Conservation (phyloP, 2,797 vertebrate species). For the Huso huso region DNA sequence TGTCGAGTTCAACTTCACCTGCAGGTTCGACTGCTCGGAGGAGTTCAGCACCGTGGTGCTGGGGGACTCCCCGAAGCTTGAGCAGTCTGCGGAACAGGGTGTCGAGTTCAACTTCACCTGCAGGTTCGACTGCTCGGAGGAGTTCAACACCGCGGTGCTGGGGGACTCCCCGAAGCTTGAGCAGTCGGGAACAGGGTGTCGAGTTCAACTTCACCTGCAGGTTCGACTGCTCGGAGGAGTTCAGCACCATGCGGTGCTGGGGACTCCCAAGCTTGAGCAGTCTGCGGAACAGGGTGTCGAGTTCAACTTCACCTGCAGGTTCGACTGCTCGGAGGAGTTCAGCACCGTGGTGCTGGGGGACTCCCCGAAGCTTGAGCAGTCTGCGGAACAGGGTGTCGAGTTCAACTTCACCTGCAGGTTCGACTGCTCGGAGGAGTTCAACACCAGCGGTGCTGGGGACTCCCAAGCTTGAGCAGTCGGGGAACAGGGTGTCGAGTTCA, state of each 20-base stretch:
- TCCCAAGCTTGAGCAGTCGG: too few species aligned
- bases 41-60: constrained; percentile 60
- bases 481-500: constrained; percentile 54
- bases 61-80: constrained; percentile 65
- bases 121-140: constrained; percentile 53
- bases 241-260: too few species aligned
- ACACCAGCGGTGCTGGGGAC: too few species aligned
- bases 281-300: constrained; percentile 44
- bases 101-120: constrained; percentile 68
- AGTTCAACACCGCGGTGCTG: constrained; percentile 40
- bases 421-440: constrained; percentile 41
- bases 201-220: too few species aligned
- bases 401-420: constrained; percentile 72
- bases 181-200: too few species aligned
- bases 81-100: constrained; percentile 38
- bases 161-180: too few species aligned
- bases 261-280: too few species aligned
- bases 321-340: constrained; percentile 47
- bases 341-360: too few species aligned
- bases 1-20: too few species aligned
- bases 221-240: too few species aligned
- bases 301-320: constrained; percentile 68
- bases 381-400: constrained; percentile 44
- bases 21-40: too few species aligned
- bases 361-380: too few species aligned